Conservation (phyloP, 2,113 vertebrate genomes). For the Thamnophis sirtalis region DNA sequence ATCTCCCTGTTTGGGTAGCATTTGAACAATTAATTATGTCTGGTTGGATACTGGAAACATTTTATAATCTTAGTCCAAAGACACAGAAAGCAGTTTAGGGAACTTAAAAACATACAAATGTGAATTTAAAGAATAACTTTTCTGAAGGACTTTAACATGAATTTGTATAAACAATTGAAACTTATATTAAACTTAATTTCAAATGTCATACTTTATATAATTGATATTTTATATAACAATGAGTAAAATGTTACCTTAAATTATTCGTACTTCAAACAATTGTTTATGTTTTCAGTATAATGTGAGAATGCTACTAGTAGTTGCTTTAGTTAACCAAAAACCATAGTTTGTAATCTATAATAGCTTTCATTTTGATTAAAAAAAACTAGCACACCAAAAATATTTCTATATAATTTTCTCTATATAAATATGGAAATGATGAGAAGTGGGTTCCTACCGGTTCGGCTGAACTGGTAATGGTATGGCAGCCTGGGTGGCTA, state of each 20-base stretch:
- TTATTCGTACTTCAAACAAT: neutral
- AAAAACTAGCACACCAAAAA: neutral
- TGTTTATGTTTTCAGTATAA: neutral
- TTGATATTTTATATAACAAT: neutral
- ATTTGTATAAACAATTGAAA: neutral
- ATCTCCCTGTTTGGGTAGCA: neutral
- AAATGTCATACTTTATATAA: neutral
- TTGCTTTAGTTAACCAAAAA: neutral
- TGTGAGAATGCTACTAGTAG: neutral
- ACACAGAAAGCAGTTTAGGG: neutral
- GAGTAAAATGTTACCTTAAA: neutral
- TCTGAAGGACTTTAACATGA: neutral
- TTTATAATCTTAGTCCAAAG: neutral
- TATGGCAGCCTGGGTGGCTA: too few relatives aligned
- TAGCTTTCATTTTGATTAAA: neutral
- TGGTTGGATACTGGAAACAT: neutral
- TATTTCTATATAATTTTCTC: neutral
- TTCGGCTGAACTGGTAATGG: too few relatives aligned
- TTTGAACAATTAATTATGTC: neutral
- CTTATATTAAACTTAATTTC: neutral
- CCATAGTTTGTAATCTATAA: neutral
- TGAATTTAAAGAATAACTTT: neutral
- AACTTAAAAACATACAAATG: neutral
- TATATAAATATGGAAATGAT: neutral
- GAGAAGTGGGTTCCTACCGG: too few relatives aligned